Evolutionary conservation across 2,113 vertebrate species (phyloP).

Genomic region (Mormyrus lacerda): DNA sequence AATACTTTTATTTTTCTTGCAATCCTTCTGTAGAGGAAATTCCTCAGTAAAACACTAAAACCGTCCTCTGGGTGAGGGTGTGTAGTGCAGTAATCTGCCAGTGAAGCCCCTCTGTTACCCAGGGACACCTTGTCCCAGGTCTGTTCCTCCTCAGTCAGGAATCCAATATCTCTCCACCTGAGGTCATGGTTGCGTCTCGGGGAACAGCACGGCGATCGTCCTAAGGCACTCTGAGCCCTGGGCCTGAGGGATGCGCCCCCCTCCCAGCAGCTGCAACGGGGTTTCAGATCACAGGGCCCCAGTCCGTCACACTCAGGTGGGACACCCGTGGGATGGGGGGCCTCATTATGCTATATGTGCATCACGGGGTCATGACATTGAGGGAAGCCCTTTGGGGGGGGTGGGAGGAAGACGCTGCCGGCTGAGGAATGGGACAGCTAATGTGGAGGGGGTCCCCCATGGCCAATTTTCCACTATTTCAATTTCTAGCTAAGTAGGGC

Average conservation of each 20-base stretch:
- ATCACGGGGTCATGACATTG: constrained; percentile 19
- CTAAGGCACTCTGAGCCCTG: background rate
- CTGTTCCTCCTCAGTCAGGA: background rate
- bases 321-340: background rate
- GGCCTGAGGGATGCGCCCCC: background rate
- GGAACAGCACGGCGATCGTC: background rate
- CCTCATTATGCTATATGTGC: background rate
- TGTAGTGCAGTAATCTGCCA: constrained; percentile 14
- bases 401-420: background rate
- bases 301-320: constrained; percentile 53
- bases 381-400: background rate
- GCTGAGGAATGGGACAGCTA: background rate
- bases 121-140: background rate
- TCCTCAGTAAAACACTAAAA: background rate
- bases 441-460: constrained; percentile 9
- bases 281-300: constrained; percentile 36
- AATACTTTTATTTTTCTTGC: background rate
- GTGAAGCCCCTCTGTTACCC: background rate
- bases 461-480: constrained; percentile 20
- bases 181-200: constrained; percentile 1
- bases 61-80: background rate
- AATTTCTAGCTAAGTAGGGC: background rate
- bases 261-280: constrained; percentile 25
- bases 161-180: constrained; percentile 26
- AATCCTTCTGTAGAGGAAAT: background rate